Evolutionary conservation across 2,797 vertebrate genomes (phyloP).

Genomic region (Gobionotothen gibberifrons): DNA sequence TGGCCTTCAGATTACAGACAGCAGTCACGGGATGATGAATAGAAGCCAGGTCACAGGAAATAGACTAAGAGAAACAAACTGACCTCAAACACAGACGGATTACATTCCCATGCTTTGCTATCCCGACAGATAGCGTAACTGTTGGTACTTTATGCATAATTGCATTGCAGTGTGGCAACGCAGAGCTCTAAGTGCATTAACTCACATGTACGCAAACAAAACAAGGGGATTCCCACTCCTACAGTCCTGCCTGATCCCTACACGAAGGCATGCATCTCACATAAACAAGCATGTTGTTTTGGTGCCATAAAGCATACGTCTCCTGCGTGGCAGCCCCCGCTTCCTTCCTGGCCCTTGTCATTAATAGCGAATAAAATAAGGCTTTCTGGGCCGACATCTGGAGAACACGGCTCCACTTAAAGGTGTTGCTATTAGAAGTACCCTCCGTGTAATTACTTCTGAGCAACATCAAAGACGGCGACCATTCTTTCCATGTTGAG

Average conservation of each 20-base stretch:
- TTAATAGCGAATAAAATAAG: conserved; percentile 76
- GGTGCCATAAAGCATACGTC: conserved; percentile 59
- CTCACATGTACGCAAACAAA: conserved; percentile 21
- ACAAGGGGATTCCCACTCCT: conserved; percentile 54
- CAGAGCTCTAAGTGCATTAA: background rate
- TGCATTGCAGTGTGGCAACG: conserved; percentile 19
- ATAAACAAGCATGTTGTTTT: conserved; percentile 68
- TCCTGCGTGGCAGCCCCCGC: conserved; percentile 47
- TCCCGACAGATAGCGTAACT: conserved; percentile 19
- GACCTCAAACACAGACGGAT: conserved; percentile 45
- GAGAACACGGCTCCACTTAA: conserved; percentile 57
- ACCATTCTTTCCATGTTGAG: conserved; percentile 67
- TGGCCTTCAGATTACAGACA: conserved; percentile 52
- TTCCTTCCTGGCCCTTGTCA: conserved; percentile 76
- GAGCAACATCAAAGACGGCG: conserved; percentile 69
- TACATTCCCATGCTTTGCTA: conserved; percentile 38
- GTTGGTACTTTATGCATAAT: conserved; percentile 5
- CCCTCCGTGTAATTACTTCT: conserved; percentile 72
- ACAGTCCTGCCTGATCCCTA: conserved; percentile 20
- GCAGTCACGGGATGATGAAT: conserved; percentile 57
- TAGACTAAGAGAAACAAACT: conserved; percentile 56
- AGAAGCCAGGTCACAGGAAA: conserved; percentile 71
- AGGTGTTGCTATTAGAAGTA: conserved; percentile 65
- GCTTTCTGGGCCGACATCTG: conserved; percentile 76
- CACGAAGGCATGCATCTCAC: conserved; percentile 47